Evolutionary conservation across 2,888 invertebrate genomes (phyloP).

Genomic region (Cephus nigrinus): DNA sequence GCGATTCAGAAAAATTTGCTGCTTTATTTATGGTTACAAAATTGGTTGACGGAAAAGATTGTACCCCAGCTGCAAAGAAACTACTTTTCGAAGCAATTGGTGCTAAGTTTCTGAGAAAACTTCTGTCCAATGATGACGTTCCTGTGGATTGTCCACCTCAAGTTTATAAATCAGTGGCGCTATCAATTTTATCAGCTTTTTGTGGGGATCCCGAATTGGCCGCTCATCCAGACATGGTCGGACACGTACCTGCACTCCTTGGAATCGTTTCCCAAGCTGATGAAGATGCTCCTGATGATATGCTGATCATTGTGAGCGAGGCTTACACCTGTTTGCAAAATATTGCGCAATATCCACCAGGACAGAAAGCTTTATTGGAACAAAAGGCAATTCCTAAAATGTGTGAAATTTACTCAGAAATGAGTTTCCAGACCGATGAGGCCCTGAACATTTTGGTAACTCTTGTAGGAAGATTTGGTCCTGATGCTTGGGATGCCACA

Average conservation of each 20-base stretch:
- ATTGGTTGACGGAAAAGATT: constrained; percentile 85
- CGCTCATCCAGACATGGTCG: constrained; percentile 85
- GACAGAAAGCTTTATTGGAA: constrained; percentile 82
- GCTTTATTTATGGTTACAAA: constrained; percentile 93
- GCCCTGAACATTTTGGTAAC: constrained; percentile 84
- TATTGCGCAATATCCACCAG: constrained; percentile 82
- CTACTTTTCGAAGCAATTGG: constrained; percentile 91
- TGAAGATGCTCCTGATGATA: constrained; percentile 86
- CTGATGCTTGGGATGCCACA: constrained; percentile 78
- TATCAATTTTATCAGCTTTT: constrained; percentile 88
- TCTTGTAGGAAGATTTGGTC: constrained; percentile 78
- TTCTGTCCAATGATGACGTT: constrained; percentile 80
- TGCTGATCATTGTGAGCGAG: constrained; percentile 87
- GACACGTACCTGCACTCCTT: constrained; percentile 83
- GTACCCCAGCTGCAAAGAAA: constrained; percentile 78
- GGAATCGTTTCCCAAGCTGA: constrained; percentile 87
- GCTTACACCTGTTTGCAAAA: constrained; percentile 86
- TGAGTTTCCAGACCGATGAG: constrained; percentile 90
- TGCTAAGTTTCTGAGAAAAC: constrained; percentile 84
- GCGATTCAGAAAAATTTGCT: constrained; percentile 92
- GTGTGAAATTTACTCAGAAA: constrained; percentile 87
- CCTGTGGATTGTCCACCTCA: constrained; percentile 90
- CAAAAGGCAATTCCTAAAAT: constrained; percentile 84
- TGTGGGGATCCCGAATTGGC: constrained; percentile 84
- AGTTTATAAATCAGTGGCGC: constrained; percentile 90